phyloP scores from a whole-genome alignment of 2,888 invertebrate genomes.

The Chymomyza caudatula region DNA sequence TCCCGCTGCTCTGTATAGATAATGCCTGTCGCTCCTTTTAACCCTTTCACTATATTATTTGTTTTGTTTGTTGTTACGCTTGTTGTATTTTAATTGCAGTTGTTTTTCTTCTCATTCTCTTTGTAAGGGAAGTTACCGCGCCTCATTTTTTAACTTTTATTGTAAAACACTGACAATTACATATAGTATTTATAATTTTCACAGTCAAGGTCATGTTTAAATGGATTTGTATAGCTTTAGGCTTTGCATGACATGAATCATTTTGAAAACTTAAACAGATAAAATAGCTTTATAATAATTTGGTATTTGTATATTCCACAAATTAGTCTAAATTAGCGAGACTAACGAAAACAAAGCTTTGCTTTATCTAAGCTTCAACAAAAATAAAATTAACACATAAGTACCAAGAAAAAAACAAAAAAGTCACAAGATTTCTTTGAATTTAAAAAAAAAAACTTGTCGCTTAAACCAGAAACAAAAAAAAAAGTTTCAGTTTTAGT shows the following conservation, averaged over 20 bases:
- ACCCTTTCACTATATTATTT: background rate
- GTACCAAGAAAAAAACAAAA: slow-evolving; percentile 2
- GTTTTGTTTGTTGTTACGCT: slow-evolving; percentile 9
- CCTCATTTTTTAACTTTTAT: slow-evolving; percentile 23
- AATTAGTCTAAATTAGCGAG: background rate
- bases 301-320: background rate
- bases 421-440: slow-evolving; percentile 4
- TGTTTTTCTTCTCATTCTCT: slow-evolving; percentile 34
- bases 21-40: background rate
- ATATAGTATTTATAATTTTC: slow-evolving; percentile 22
- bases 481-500: slow-evolving; percentile 24
- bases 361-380: background rate
- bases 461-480: background rate
- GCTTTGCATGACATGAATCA: background rate
- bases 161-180: slow-evolving; percentile 27
- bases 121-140: slow-evolving; percentile 36
- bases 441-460: slow-evolving; percentile 10
- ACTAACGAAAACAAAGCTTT: background rate
- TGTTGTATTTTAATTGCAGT: slow-evolving; percentile 25
- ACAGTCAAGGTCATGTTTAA: slow-evolving; percentile 54
- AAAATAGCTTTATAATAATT: background rate
- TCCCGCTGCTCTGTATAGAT: background rate
- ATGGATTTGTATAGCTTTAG: background rate
- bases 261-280: background rate
- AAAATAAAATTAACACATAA: background rate